A percentile compares a stretch with the other conserved stretches of the same genome.
phyloP scores from a whole-genome alignment of 2,888 invertebrate genomes.

The Agapostemon virescens region DNA sequence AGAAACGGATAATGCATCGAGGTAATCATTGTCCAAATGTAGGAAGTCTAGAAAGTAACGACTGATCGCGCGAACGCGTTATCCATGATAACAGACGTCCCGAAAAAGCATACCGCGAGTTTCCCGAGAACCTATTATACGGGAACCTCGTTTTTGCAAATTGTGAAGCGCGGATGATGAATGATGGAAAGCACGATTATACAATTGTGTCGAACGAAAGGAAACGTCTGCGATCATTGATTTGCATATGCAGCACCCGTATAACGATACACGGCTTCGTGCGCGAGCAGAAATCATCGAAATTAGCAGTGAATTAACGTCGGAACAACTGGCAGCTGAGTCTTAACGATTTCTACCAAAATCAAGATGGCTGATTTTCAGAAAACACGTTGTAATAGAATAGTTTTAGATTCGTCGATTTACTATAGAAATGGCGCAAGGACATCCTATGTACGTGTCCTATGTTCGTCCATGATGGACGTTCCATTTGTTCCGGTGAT shows the following conservation, averaged over 20 bases:
- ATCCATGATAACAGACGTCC: neutral
- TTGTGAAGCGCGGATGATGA: neutral
- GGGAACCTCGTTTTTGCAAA: neutral
- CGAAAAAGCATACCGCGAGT: no score
- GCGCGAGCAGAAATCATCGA: neutral
- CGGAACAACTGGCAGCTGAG: no score
- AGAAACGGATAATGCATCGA: neutral
- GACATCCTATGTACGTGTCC: no score
- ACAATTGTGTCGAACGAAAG: conserved; percentile 6
- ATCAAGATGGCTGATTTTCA: no score
- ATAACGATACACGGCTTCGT: neutral
- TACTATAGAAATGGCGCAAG: no score
- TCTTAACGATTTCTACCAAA: no score
- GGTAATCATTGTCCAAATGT: neutral
- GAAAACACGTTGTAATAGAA: no score
- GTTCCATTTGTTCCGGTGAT: no score
- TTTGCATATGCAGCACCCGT: conserved; percentile 9
- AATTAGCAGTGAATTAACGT: no score
- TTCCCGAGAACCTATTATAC: neutral
- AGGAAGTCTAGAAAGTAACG: neutral
- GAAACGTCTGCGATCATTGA: neutral
- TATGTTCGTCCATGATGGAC: no score
- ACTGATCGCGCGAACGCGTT: neutral
- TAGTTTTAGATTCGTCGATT: no score
- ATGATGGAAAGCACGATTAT: conserved; percentile 6